Base-by-base conservation (phyloP, 1,140 invertebrate genomes). In the Atta cephalotes region DNA sequence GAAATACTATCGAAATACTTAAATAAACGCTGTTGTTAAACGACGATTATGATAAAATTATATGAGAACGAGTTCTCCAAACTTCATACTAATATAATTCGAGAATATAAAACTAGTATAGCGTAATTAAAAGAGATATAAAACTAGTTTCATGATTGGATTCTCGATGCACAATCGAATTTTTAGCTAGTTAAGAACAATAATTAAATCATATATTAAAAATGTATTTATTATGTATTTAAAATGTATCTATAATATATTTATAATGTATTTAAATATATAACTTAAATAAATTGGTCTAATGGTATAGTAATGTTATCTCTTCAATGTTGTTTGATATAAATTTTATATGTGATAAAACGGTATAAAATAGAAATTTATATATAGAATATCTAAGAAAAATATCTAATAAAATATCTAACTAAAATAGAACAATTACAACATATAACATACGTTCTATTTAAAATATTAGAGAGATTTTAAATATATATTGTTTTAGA, bases 31-130 rank as follows among this genome's bases (percentile, higher is more conserved):
- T 21, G 25, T 49, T 49, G 12, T 14, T 51, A 74, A 62, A 9
- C 56, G 58, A n/a, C 18, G 12, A 21, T 84, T 62, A 28, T 28
- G 68, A 82, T 72, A 16, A 76, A 62, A 74, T 82, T 82, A 82
- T 16, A 35, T 7, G 51, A 14, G 35, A 62, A 16, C 5, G 12
- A 53, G 65, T 74, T 62, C 25, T 53, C n/a, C 21, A 51, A 79
- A 70, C 49, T 82, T 74, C 18, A 31, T 49, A 35, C 60, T 82
- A 49, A 21, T 62, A 18, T 14, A 35, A 10, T 45, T 10, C n/a
- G 3, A 49, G 5, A 21, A 58, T 49, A 18, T 45, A 12, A 81
- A 71, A 71, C 2, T 16, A 3, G 21, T 58, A 45, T 45, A 45
- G 39, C 39, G 9, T 51, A 16, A 4, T 12, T 51, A 9, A 14